Evolutionary conservation across 2,797 vertebrate genomes (phyloP), one percentile per base, ranked within the genome.

Genomic region (Alosa sapidissima): DNA sequence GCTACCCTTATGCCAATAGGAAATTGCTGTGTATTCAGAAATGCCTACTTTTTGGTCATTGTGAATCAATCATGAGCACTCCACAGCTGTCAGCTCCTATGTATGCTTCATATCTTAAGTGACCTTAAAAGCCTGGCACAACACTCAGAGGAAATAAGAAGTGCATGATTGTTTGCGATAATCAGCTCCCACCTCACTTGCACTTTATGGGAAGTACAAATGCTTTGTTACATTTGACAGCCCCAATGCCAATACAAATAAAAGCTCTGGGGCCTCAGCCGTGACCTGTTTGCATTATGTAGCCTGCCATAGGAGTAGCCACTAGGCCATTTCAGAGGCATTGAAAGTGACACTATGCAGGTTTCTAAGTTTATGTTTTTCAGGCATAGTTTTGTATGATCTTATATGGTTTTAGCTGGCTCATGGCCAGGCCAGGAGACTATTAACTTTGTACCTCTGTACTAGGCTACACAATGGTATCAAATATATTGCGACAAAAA

Each of bases 31-130:
- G 55, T 16, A 14, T 86, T 62, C 81, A 83, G 19, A 85, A 52
- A 86, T 78, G 60, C 47, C 60, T 82, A 41, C 16, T 65, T 83
- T 72, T 89, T 87, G 86, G 84, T 81, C 60, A 82, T 58, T 21
- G 82, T 84, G 82, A 85, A 87, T 86, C 87, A 83, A 85, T 87
- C 84, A 87, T 84, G 84, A 86, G 83, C 75, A 82, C 84, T 81
- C 13, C 33, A 36, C 13, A 75, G 68, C 68, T 41, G 68, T 75
- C 68, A 75, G 14, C 33, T 41, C 11, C 0, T 75, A 16, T 21
- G 10, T 65, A 28, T 75, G 68, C 4, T 41, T 75, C 33, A 75
- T 75, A 75, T 75, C 68, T 41, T 75, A 75, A 75, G 24, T 65
- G 24, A 28, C 62, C 62, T n/a, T 65, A 65, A 33, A 65, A 65